Evolutionary conservation across 2,888 invertebrate genomes (phyloP).

Genomic region (Syrphus vitripennis): DNA sequence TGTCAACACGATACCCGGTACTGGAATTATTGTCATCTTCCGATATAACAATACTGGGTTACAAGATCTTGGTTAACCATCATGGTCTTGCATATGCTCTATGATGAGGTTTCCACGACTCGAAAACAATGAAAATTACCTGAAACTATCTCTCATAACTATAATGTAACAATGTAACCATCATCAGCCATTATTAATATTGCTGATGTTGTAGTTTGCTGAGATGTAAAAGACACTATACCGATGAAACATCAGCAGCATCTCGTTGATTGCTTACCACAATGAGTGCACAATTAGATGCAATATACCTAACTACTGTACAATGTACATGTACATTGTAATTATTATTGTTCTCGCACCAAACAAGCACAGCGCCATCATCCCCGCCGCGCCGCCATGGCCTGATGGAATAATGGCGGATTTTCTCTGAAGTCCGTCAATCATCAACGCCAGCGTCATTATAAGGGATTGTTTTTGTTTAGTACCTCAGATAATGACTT

Average conservation of each 20-base stretch:
- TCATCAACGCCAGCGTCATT: background rate
- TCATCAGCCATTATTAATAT: background rate
- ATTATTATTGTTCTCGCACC: constrained; percentile 38
- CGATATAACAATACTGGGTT: background rate
- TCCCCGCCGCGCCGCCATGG: background rate
- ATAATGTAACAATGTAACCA: too few relatives aligned
- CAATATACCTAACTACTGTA: too few relatives aligned
- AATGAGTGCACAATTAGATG: constrained; percentile 26
- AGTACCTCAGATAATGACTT: constrained; percentile 20
- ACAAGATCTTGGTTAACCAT: constrained; percentile 40
- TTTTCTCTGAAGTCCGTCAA: constrained; percentile 24
- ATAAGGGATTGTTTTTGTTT: constrained; percentile 17
- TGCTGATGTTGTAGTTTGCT: background rate
- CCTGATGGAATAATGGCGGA: constrained; percentile 5
- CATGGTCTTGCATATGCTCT: background rate
- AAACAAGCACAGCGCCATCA: background rate
- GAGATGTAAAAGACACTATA: constrained; percentile 8
- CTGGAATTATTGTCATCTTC: background rate
- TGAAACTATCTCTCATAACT: constrained; percentile 1
- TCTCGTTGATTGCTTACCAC: constrained; percentile 9
- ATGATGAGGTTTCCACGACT: background rate
- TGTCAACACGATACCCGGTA: constrained; percentile 12
- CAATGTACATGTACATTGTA: constrained; percentile 6
- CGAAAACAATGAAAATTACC: constrained; percentile 43
- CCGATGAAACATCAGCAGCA: constrained; percentile 24